Evolutionary conservation across 1,140 invertebrate genomes (phyloP).

Genomic region (Coptotermes formosanus): DNA sequence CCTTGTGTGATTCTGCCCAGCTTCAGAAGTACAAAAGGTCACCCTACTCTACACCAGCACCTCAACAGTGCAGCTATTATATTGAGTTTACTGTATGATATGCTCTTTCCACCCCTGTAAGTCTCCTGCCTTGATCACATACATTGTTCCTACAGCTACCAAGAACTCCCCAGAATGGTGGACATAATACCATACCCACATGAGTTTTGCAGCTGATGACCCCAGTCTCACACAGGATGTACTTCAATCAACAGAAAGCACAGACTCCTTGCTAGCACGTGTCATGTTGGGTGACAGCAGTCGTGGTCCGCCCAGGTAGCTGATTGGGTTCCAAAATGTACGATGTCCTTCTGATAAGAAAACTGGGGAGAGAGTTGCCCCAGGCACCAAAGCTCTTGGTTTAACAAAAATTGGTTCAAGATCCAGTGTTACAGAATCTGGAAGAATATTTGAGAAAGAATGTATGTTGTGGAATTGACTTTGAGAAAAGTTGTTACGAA

Average conservation of each 20-base stretch:
- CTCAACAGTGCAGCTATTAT: too few species aligned
- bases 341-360: conserved; percentile 55
- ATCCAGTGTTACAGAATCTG: conserved; percentile 17
- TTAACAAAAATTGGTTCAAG: conserved; percentile 20
- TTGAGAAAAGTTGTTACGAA: too few species aligned
- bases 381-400: neutral
- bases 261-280: conserved; percentile 63
- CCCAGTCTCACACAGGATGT: neutral
- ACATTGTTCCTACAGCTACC: too few species aligned
- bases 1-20: too few species aligned
- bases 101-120: too few species aligned
- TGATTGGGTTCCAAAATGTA: conserved; percentile 67
- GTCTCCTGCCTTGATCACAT: too few species aligned
- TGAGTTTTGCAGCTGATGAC: neutral
- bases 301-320: conserved; percentile 66
- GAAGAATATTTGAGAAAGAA: conserved; percentile 13
- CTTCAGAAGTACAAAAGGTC: too few species aligned
- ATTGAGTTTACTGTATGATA: too few species aligned
- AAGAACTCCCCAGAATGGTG: too few species aligned
- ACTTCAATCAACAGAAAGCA: conserved; percentile 64
- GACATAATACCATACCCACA: too few species aligned
- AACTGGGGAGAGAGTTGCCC: conserved; percentile 46
- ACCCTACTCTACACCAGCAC: too few species aligned
- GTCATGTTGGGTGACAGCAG: conserved; percentile 49
- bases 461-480: too few species aligned